phyloP scores from a whole-genome alignment of 1,140 invertebrate genomes.

The Sitophilus oryzae region DNA sequence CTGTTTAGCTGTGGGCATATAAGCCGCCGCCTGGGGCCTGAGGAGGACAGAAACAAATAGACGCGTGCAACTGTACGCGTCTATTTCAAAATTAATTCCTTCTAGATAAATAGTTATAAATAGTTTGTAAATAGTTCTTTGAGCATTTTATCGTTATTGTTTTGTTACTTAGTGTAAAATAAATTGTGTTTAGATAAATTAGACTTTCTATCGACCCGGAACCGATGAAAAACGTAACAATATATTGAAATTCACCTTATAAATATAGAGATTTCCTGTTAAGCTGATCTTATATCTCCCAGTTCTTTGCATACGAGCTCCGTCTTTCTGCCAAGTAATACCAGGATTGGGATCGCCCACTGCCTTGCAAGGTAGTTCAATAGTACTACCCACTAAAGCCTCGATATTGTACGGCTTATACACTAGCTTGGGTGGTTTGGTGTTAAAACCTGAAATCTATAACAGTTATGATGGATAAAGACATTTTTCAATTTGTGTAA shows the following conservation, averaged over 20 bases:
- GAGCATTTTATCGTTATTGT: too few species aligned
- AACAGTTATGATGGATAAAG: not conserved
- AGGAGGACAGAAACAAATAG: too few species aligned
- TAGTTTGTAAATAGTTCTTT: too few species aligned
- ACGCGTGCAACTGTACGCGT: too few species aligned
- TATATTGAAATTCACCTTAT: conserved; percentile 50
- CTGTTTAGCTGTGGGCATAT: too few species aligned
- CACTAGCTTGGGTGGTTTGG: conserved; percentile 55
- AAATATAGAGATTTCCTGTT: conserved; percentile 72
- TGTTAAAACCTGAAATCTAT: conserved; percentile 39
- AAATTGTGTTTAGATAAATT: too few species aligned
- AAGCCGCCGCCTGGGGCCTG: too few species aligned
- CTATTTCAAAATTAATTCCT: too few species aligned
- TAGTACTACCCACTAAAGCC: conserved; percentile 56
- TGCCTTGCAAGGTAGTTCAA: conserved; percentile 75
- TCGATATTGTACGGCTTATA: conserved; percentile 69
- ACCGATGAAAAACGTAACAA: too few species aligned
- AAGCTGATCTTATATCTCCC: conserved; percentile 51
- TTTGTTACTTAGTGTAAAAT: too few species aligned
- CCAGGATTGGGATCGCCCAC: conserved; percentile 70
- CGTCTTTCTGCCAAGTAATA: conserved; percentile 79
- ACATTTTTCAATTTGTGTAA: not conserved
- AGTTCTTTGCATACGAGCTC: conserved; percentile 52
- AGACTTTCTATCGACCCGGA: too few species aligned
- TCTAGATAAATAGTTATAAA: too few species aligned